Percentiles rank a stretch among this genome's conserved stretches.
Evolutionary conservation across 1,140 invertebrate species (phyloP).

Genomic region (Conus ventricosus): DNA sequence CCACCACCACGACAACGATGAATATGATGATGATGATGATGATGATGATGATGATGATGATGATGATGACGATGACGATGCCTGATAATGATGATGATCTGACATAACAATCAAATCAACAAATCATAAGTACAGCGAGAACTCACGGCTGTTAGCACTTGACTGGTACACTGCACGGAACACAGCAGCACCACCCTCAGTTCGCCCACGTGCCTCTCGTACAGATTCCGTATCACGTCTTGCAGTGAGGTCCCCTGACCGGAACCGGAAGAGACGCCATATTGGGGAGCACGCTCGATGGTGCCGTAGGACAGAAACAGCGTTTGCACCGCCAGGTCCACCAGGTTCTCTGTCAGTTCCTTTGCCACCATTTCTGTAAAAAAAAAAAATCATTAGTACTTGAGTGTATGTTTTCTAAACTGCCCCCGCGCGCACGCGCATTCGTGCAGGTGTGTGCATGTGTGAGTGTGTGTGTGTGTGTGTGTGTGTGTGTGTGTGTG

Average conservation of each 20-base stretch:
- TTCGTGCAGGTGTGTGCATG: not conserved
- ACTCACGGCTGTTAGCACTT: constrained; percentile 17
- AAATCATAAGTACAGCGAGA: not conserved
- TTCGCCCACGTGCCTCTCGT: not conserved
- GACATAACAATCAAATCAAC: not conserved
- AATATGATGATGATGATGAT: not conserved
- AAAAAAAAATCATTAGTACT: not conserved
- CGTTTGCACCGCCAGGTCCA: not conserved
- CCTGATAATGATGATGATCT: not conserved
- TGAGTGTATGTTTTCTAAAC: too few species aligned
- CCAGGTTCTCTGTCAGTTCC: not conserved
- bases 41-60: constrained; percentile 17
- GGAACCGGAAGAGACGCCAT: constrained; percentile 13
- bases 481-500: not conserved
- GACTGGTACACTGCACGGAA: not conserved
- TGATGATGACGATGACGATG: constrained; percentile 1
- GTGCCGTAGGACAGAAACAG: not conserved
- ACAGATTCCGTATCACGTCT: not conserved
- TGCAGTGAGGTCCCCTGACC: not conserved
- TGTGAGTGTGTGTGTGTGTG: not conserved
- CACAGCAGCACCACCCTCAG: constrained; percentile 24
- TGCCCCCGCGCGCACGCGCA: not conserved
- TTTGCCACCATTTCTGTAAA: not conserved
- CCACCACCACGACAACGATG: too few species aligned
- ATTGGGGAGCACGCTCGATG: not conserved